Evolutionary conservation across 2,113 vertebrate genomes (phyloP).

Genomic region (Asarcornis scutulata): DNA sequence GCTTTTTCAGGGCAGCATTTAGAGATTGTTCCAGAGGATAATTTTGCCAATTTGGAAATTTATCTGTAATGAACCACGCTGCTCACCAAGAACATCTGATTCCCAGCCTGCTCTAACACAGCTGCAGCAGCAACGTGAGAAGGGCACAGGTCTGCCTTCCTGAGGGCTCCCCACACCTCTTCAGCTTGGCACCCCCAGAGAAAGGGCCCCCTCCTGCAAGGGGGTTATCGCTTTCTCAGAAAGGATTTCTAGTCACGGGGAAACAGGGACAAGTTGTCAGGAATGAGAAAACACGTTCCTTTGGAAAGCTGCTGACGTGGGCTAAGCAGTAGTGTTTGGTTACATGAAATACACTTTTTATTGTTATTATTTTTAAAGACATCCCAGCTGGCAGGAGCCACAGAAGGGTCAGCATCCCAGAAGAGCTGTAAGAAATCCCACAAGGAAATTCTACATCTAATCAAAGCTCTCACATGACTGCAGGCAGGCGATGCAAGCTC

Average conservation of each 20-base stretch:
- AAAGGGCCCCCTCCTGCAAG: neutral
- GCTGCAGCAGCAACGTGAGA: conserved; percentile 35
- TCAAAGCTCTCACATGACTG: neutral
- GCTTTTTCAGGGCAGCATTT: conserved; percentile 74
- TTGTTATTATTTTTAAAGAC: neutral
- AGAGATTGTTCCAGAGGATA: conserved; percentile 50
- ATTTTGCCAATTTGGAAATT: neutral
- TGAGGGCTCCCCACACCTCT: conserved; percentile 25
- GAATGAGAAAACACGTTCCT: neutral
- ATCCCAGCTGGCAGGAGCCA: neutral
- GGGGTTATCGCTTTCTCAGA: conserved; percentile 37
- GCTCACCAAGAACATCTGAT: conserved; percentile 9
- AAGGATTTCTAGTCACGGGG: neutral
- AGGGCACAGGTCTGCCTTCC: conserved; percentile 47
- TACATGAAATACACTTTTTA: neutral
- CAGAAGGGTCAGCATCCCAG: neutral
- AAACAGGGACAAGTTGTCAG: neutral
- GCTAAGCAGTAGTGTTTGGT: neutral
- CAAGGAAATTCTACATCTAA: neutral
- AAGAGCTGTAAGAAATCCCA: neutral
- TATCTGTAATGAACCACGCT: neutral
- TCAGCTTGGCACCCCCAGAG: neutral
- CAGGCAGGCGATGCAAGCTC: neutral
- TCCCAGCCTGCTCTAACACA: conserved; percentile 33
- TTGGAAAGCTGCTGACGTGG: neutral